Evolutionary conservation across 37 sponge, comb jelly and placozoan genomes (phyloP), one percentile per base, ranked within the genome.

Genomic region (Cladorhizidae sp.): DNA sequence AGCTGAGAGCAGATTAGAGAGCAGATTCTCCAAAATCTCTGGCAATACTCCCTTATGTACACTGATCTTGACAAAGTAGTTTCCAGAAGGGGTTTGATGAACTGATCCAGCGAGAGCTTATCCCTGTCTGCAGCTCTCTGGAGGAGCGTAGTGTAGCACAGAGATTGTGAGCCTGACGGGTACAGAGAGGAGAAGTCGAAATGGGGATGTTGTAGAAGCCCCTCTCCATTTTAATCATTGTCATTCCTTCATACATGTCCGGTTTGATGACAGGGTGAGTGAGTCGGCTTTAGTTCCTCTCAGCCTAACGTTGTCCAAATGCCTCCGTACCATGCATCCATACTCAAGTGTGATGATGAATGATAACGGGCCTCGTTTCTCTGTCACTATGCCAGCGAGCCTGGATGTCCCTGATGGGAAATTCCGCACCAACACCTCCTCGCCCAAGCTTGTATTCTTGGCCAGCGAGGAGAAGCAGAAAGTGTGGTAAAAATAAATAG

Each of bases 101-200:
- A 95, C 85, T 98, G 81, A 15, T 95, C 99, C n/a, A 96, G 80
- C 51, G 75, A 25, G 42, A 97, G 80, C 39, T 85, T 90, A 20
- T 84, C 81, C 37, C 78, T 72, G 50, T 95, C 96, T 12, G 80
- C 28, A 1, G 79, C 68, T 26, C 57, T 88, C 39, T 71, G 67
- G 11, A 98, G 65, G 37, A 98, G 85, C 0, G 96, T 91, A 77
- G 99, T 93, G 82, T 98, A 98, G 85, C 99, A 98, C n/a, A 98
- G 86, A 36, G 99, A 96, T 67, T 93, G 96, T 94, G 95, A 95
- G 86, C 95, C 95, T 74, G 94, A 93, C 0, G 99, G 99, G 75
- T 98, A 98, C 72, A 98, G 88, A 9, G 99, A 98, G 31, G 99
- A 93, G 82, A 98, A 98, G 70, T 98, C 99, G 77, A 98, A 88